Evolutionary conservation across 2,888 invertebrate genomes (phyloP).

Genomic region (Zygogramma bicolorata): DNA sequence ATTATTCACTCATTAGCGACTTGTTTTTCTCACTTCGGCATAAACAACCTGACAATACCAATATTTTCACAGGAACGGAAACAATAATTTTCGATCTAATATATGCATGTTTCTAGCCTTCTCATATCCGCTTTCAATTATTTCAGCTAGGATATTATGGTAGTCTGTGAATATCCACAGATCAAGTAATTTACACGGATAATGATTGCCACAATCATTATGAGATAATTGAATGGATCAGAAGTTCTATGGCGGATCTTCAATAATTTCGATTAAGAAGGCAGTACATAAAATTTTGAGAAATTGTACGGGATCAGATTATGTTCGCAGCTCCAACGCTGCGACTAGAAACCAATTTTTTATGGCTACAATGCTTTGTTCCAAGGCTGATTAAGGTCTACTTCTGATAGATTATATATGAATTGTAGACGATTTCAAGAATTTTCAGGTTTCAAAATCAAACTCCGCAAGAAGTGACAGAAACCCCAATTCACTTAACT

Average conservation of each 20-base stretch:
- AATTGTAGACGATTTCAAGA: too few relatives aligned
- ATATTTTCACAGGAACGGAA: neutral
- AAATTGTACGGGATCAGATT: neutral
- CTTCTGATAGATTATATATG: too few relatives aligned
- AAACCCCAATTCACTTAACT: too few relatives aligned
- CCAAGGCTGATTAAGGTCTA: too few relatives aligned
- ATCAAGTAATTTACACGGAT: neutral
- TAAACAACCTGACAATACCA: neutral
- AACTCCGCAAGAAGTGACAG: too few relatives aligned
- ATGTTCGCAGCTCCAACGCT: neutral
- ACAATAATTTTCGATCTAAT: neutral
- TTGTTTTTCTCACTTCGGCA: neutral
- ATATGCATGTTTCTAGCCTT: neutral
- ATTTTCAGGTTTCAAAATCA: too few relatives aligned
- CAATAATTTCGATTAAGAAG: neutral
- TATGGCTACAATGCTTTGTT: too few relatives aligned
- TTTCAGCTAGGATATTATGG: slow-evolving; percentile 18
- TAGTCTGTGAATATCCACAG: neutral
- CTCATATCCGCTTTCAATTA: slow-evolving; percentile 16
- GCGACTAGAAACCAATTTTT: too few relatives aligned
- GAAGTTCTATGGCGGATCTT: neutral
- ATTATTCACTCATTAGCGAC: neutral
- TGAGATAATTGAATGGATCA: neutral
- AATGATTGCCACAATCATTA: neutral
- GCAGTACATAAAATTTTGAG: neutral